Evolutionary conservation across 2,888 invertebrate genomes (phyloP), one percentile per base, ranked within the genome.

Genomic region (Cacoxenus indagator): DNA sequence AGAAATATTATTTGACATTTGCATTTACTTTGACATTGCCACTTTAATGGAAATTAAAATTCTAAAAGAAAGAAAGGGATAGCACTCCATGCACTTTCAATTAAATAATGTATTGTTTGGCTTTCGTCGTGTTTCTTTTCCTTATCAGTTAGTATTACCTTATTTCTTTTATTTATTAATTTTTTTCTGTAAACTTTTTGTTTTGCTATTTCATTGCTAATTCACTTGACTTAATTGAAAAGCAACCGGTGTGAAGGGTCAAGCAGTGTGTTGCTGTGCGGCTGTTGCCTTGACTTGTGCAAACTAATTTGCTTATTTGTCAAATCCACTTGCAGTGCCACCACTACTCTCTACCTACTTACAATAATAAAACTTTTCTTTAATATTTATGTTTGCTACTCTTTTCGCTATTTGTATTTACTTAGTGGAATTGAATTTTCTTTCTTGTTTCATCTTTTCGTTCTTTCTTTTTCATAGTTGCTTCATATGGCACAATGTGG

Each of bases 261-360:
- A n/a, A 2, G 27, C 55, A 9, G 5, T 31, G 31, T 27, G 17
- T 57, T 11, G 55, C 26, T 26, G 22, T 6, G 54, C 22, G 11
- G 5, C 26, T 37, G 37, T 37, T 14, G 37, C 14, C 37, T 5
- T 37, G 37, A 14, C 37, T 14, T 37, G 9, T 29, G 57, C 29
- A 57, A 57, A 57, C 57, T 57, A 57, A 57, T 57, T 57, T 57
- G 27, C 57, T 57, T 57, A 57, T 57, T 57, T 57, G 57, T 57
- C 57, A 57, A 57, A 57, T 37, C 37, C 2, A 37, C 37, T 37
- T 37, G 37, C 14, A n/a, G n/a, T n/a, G n/a, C n/a, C n/a, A 37
- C 37, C 8, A 37, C 37, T 37, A 37, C 37, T 11, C 9, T 11
- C 8, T 37, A 37, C n/a, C n/a, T n/a, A n/a, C n/a, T n/a, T 27